phyloP scores from a whole-genome alignment of 2,113 vertebrate species.

The Colossoma macropomum region DNA sequence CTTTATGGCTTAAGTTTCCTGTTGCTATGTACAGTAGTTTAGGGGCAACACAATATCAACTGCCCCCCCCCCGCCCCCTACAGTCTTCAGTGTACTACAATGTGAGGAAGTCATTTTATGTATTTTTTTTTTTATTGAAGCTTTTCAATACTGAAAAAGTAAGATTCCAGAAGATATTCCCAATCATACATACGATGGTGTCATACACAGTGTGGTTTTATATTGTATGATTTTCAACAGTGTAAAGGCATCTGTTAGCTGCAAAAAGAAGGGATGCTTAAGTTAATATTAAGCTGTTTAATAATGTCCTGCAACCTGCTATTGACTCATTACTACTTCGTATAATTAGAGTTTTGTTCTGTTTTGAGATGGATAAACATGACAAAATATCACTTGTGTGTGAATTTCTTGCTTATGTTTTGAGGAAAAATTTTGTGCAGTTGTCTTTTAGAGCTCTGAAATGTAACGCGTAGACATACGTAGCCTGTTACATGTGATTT shows the following conservation, averaged over 20 bases:
- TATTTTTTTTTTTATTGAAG: conserved; percentile 34
- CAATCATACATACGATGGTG: not conserved
- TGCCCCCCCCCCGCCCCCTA: not conserved
- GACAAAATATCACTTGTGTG: conserved; percentile 2
- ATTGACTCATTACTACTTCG: not conserved
- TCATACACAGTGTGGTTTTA: conserved; percentile 22
- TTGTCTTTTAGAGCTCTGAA: conserved; percentile 34
- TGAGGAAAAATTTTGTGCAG: conserved; percentile 3
- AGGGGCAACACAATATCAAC: not conserved
- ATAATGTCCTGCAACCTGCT: not conserved
- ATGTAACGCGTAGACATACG: conserved; percentile 17
- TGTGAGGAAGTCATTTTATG: not conserved
- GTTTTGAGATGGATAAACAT: not conserved
- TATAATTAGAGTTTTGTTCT: not conserved
- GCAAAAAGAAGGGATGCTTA: not conserved
- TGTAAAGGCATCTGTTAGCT: not conserved
- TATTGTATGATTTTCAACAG: conserved; percentile 21
- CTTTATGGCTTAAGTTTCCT: not conserved
- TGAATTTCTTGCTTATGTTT: not conserved
- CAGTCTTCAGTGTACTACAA: not conserved
- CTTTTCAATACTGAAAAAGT: not conserved
- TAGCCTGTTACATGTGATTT: conserved; percentile 24
- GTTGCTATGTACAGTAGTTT: not conserved
- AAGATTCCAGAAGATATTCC: not conserved
- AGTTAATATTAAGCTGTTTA: not conserved